Percentiles rank a stretch among this genome's conserved stretches.
These are phyloP conservation scores for Neotoma lepida DNA, from an alignment of 2,113 vertebrate species.

Conservation along the genomic window DNA sequence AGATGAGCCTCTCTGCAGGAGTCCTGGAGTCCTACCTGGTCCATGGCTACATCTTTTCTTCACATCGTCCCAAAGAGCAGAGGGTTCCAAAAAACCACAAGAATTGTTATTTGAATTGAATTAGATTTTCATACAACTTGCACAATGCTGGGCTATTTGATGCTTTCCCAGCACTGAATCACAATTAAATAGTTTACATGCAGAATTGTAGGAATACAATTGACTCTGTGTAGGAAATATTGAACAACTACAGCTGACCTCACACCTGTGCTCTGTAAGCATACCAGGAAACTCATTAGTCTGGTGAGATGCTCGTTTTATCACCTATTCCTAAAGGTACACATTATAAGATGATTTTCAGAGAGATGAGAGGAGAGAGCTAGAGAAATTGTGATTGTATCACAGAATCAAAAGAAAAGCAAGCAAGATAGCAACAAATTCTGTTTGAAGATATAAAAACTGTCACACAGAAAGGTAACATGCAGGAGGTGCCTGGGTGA, in stretches of 20 bases:
- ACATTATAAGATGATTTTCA: background rate
- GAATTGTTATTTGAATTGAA: background rate
- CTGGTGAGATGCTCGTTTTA: background rate
- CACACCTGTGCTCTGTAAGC: background rate
- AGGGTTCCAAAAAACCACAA: background rate
- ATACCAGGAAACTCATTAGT: background rate
- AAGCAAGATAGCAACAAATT: background rate
- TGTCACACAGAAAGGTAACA: background rate
- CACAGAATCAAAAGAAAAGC: background rate
- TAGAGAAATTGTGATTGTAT: too few species aligned
- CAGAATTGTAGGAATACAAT: background rate
- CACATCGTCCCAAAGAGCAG: background rate
- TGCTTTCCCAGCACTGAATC: background rate
- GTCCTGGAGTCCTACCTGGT: too few species aligned
- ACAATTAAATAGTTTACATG: background rate
- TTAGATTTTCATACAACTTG: background rate
- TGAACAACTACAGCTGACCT: background rate
- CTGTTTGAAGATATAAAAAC: background rate
- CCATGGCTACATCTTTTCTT: background rate
- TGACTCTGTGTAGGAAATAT: background rate
- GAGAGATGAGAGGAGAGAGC: background rate
- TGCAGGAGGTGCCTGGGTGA: background rate
- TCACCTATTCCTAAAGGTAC: background rate
- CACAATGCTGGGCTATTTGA: background rate
- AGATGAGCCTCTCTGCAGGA: too few species aligned